Evolutionary conservation across 1,140 invertebrate species (phyloP), one percentile per base, ranked within the genome.

Genomic region (Pectinophora gossypiella): DNA sequence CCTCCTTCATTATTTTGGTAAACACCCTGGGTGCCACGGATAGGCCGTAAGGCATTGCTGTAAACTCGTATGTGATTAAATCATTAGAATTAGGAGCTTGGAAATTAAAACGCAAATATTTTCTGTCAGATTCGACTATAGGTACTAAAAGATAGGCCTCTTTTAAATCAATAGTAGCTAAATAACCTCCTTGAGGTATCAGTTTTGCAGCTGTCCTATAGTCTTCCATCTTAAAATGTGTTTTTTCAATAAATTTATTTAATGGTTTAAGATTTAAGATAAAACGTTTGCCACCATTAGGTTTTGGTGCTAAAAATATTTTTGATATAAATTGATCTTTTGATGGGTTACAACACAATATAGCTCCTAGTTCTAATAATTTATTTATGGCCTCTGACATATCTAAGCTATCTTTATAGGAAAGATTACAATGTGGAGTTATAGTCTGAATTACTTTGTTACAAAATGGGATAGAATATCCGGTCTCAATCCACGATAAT

Each of bases 1-100:
- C 49, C 12, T 42, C 36, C 23, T 44, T 54, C 5, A 54, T 18
- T 2, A 40, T 10, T 23, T 40, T 50, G 7, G 36, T 40, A 20
- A 50, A 42, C 13, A 35, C 27, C 9, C 3, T 45, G 1, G 51
- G 51, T 32, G 51, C 43, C 13, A 38, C 36, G 6, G 36, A 38
- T n/a, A 38, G 36, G 36, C 36, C 36, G 13, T 38, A 38, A 3
- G 36, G 36, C 15, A 38, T n/a, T n/a, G 36, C 36, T 13, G 36
- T 38, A n/a, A 38, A 38, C n/a, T 38, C 36, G n/a, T 7, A 38
- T 3, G 36, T 38, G n/a, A 3, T 3, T 38, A 38, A 6, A n/a
- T 38, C n/a, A 38, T 13, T 38, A 3, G 36, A 38, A 38, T 38
- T 38, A 38, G 36, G 36, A 10, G 6, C 15, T n/a, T 38, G 4